Conservation (phyloP, 92 coral and sea anemone species). For the Epizoanthus rinbou region DNA sequence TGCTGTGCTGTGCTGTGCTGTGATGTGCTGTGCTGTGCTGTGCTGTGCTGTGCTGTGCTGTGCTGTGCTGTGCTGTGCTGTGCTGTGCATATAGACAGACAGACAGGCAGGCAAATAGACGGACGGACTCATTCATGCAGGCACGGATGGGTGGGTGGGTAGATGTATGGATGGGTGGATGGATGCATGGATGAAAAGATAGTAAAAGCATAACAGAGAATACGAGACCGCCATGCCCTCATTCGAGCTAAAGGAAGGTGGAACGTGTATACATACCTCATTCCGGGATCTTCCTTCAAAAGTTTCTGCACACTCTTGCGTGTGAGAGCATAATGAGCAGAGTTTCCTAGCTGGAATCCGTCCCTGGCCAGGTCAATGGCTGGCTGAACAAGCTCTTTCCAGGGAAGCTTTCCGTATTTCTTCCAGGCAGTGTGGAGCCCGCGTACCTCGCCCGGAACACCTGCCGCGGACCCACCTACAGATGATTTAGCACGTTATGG, state of each 20-base stretch:
- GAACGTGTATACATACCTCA: slow-evolving; percentile 57
- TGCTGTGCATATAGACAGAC: no score
- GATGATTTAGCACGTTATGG: background rate
- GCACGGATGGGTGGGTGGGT: no score
- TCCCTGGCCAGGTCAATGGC: slow-evolving; percentile 78
- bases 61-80: no score
- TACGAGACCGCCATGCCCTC: no score
- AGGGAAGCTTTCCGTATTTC: slow-evolving; percentile 74
- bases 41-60: no score
- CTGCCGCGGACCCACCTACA: slow-evolving; percentile 74
- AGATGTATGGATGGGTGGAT: no score
- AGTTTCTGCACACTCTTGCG: slow-evolving; percentile 39
- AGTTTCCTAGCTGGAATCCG: slow-evolving; percentile 67
- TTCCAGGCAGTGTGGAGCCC: slow-evolving; percentile 79
- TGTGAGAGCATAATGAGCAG: slow-evolving; percentile 60
- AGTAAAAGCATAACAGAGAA: no score
- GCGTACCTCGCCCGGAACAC: slow-evolving; percentile 89
- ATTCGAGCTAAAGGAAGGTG: background rate
- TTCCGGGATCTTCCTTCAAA: slow-evolving; percentile 64
- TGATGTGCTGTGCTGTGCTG: no score
- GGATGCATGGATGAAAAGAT: no score
- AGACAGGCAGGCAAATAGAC: no score
- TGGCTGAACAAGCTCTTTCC: slow-evolving; percentile 90
- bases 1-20: no score
- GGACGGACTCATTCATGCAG: no score